Conservation (phyloP, 2,888 invertebrate species). For the Drosophila putrida region DNA sequence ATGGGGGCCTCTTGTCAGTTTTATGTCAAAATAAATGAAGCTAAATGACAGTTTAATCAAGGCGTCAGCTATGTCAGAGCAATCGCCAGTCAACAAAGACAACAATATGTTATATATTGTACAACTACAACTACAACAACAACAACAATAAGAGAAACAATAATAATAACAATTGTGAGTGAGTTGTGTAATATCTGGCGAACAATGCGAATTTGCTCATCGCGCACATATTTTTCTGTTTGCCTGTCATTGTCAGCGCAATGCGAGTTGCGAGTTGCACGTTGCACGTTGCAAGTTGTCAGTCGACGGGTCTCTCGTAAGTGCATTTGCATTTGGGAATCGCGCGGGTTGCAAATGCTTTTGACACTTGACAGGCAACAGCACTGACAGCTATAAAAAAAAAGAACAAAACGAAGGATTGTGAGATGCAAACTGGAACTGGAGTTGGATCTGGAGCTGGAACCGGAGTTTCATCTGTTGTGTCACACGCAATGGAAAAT, state of each 20-base stretch:
- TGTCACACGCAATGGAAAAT: conserved; percentile 19
- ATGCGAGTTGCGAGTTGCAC: conserved; percentile 42
- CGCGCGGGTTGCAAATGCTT: conserved; percentile 71
- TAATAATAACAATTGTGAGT: conserved; percentile 46
- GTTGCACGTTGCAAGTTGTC: conserved; percentile 54
- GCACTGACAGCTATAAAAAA: conserved; percentile 38
- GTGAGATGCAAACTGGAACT: conserved; percentile 4
- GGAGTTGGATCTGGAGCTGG: not conserved
- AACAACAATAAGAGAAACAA: conserved; percentile 30
- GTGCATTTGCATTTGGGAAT: conserved; percentile 72
- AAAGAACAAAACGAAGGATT: not conserved
- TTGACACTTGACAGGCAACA: conserved; percentile 82
- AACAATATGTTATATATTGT: conserved; percentile 18
- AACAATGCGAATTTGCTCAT: conserved; percentile 70
- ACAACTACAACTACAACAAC: conserved; percentile 31
- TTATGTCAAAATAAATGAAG: conserved; percentile 85
- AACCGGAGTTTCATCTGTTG: not conserved
- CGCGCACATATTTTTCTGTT: conserved; percentile 59
- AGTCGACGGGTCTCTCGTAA: conserved; percentile 47
- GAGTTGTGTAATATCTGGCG: conserved; percentile 73
- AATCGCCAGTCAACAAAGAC: conserved; percentile 45
- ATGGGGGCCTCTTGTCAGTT: conserved; percentile 83
- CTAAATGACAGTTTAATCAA: conserved; percentile 85
- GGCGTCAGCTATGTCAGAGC: conserved; percentile 75
- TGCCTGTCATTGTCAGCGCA: conserved; percentile 72